Evolutionary conservation across 2,113 vertebrate species (phyloP), one percentile per base, ranked within the genome.

Genomic region (Pampusana beccarii): DNA sequence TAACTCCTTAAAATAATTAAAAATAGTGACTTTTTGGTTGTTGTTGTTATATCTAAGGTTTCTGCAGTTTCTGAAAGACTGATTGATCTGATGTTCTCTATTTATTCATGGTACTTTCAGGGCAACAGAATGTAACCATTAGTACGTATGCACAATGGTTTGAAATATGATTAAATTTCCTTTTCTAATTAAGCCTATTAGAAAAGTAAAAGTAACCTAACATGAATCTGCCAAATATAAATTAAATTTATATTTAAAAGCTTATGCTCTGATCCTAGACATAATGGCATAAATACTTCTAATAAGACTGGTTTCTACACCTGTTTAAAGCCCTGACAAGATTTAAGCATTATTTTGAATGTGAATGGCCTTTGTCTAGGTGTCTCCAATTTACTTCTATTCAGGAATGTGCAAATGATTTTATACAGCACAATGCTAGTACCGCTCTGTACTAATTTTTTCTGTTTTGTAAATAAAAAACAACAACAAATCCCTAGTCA

Each of bases 381-480:
- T 96, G 82, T 96, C 80, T 97, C 84, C 85, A 96, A 96, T 97
- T 97, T 91, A 97, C 89, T 96, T 96, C 90, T 96, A 92, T 36
- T 97, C 87, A 93, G 97, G 97, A 98, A 98, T 97, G 98, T 98
- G 97, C 98, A 98, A 97, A 98, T 95, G 96, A 97, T 98, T 98
- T 98, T 98, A 98, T 93, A 98, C 91, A 98, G 98, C 97, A 98
- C 87, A 46, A 98, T 96, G 96, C 97, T 98, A 98, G 97, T 98
- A 98, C 97, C 97, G 86, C 97, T 98, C 97, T 97, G 96, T 98
- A 98, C 78, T 97, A 98, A 97, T 96, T 86, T 80, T 97, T 91
- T 95, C 90, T 96, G 97, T 93, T 98, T 98, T 92, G 95, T 98
- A 97, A 98, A 97, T 98, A 98, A 98, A 97, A 98, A 98, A 96